These are phyloP conservation scores for Drymodes brunneopygia DNA, from an alignment of 2,113 vertebrate species.

Conservation along the genomic window DNA sequence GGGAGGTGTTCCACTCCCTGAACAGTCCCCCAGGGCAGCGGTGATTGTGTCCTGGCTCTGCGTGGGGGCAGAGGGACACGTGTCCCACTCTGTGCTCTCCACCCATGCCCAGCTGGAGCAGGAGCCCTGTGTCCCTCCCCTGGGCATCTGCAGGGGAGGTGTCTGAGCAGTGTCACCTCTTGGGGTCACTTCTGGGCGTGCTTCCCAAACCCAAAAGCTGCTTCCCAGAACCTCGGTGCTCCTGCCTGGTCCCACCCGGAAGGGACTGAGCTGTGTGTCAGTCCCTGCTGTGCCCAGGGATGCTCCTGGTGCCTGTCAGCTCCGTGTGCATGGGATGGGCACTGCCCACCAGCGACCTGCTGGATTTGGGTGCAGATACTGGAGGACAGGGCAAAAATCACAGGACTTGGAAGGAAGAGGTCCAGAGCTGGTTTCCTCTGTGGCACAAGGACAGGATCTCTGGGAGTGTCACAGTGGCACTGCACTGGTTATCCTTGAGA, in stretches of 20 bases:
- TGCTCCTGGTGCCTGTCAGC: fast-evolving
- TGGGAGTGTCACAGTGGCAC: background rate
- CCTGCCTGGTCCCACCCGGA: background rate
- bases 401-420: background rate
- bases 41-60: fast-evolving
- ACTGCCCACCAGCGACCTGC: fast-evolving
- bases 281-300: background rate
- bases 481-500: background rate
- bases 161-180: background rate
- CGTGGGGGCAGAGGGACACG: background rate
- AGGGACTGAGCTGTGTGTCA: background rate
- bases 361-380: background rate
- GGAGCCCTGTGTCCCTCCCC: background rate
- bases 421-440: background rate
- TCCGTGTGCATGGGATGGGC: fast-evolving
- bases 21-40: background rate
- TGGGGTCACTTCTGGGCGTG: background rate
- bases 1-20: background rate
- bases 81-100: fast-evolving
- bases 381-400: background rate
- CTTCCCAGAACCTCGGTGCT: background rate
- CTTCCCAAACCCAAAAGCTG: background rate
- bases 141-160: background rate
- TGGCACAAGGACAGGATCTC: background rate
- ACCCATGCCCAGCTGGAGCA: background rate